Base-by-base conservation (phyloP, 2,888 invertebrate genomes). In the Rhamphomyia laevipes region DNA sequence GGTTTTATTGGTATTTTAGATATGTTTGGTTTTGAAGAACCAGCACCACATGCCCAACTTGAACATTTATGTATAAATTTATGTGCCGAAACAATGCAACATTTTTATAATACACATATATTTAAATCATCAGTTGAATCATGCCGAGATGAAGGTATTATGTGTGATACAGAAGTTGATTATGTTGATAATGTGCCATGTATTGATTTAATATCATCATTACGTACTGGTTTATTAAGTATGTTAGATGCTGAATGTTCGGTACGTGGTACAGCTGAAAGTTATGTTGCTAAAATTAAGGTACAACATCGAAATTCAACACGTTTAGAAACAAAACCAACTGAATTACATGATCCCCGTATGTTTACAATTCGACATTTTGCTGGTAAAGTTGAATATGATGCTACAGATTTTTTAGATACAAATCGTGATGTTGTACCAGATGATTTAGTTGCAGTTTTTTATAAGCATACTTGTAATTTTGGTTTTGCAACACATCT, bases 401-500 rank as follows among this genome's bases (percentile, higher is more conserved):
- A 94, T 68, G 86, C 91, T 5, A 80, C 83, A 0, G 86, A 89
- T 63, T 94, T 95, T 69, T 73, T 93, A 49, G 88, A 90, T 59
- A 90, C 91, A 12, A 95, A 95, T 73, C 83, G 88, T 56, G 94
- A 95, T 71, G 84, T 87, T 12, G 84, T 94, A 44, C 89, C 92
- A 2, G 93, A 92, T 66, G 93, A 94, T 66, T 73, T 94, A 60
- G 87, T 95, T 2, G 85, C 88, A 1, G 90, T 92, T 3, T 95
- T 95, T 71, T 88, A 92, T 71, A 88, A 88, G 62, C 86, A 91
- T 61, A 83, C 82, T 49, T 95, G 94, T 71, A 92, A 89, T 67
- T 95, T 95, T 70, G 94, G 94, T n/a, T 95, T 95, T 69, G 94
- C 91, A 1, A 91, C 92, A 16, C 93, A 95, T 67, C 74, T 95